These are phyloP conservation scores for Drosophila neocordata DNA, from an alignment of 1,140 invertebrate genomes.

Conservation along the genomic window DNA sequence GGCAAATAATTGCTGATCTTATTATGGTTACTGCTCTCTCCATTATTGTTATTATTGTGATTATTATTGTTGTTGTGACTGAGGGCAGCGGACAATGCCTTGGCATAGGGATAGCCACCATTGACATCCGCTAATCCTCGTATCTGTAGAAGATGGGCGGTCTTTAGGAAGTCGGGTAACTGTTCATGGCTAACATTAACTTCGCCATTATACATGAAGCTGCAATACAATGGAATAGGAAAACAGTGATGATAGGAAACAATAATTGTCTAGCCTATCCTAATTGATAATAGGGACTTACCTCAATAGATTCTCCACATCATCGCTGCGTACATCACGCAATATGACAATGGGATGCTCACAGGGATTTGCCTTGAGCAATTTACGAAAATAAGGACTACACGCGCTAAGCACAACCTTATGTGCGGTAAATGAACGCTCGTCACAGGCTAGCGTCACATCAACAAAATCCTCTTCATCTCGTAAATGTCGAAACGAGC, in stretches of 20 bases:
- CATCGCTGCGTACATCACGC: slow-evolving; percentile 93
- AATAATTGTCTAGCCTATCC: not conserved
- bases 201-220: slow-evolving; percentile 97
- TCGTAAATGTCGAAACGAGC: slow-evolving; percentile 91
- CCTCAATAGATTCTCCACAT: slow-evolving; percentile 95
- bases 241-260: not conserved
- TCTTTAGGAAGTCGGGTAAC: slow-evolving; percentile 93
- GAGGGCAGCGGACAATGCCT: slow-evolving; percentile 61
- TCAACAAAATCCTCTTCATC: slow-evolving; percentile 95
- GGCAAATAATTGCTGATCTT: slow-evolving; percentile 65
- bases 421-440: slow-evolving; percentile 93
- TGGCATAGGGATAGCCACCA: slow-evolving; percentile 79
- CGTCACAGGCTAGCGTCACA: slow-evolving; percentile 95
- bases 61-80: slow-evolving; percentile 73
- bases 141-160: slow-evolving; percentile 95
- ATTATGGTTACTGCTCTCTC: slow-evolving; percentile 55
- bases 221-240: slow-evolving; percentile 55
- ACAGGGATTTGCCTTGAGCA: slow-evolving; percentile 96
- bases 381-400: slow-evolving; percentile 94
- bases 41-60: slow-evolving; percentile 42
- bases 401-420: slow-evolving; percentile 95
- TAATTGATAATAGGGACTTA: slow-evolving; percentile 55
- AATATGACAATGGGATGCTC: slow-evolving; percentile 97
- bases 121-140: slow-evolving; percentile 94
- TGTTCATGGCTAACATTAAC: slow-evolving; percentile 96